Evolutionary conservation across 2,797 vertebrate species (phyloP).

Genomic region (Xiphorhynchus erythropygius): DNA sequence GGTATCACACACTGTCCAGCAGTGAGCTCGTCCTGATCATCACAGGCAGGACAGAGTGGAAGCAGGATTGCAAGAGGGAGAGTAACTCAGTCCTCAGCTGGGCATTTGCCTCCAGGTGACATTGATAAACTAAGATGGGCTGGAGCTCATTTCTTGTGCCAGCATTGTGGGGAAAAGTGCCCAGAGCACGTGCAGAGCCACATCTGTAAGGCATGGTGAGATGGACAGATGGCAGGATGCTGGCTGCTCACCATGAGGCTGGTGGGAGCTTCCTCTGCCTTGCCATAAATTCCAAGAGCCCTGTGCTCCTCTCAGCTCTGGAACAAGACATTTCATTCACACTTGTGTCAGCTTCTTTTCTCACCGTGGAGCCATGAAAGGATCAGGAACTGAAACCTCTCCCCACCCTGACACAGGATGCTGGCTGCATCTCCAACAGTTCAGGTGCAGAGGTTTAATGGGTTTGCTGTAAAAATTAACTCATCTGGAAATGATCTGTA

Average conservation of each 20-base stretch:
- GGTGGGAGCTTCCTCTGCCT: background rate
- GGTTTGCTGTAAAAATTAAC: background rate
- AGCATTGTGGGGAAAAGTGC: fast-evolving
- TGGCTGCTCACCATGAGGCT: fast-evolving
- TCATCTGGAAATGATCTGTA: background rate
- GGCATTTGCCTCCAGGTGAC: background rate
- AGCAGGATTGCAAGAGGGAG: background rate
- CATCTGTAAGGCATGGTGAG: background rate
- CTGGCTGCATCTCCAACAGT: background rate
- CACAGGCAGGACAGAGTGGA: background rate
- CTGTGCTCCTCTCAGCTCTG: background rate
- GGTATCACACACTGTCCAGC: fast-evolving
- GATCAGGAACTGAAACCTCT: no score
- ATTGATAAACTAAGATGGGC: fast-evolving
- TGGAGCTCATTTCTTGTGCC: background rate
- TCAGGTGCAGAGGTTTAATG: background rate
- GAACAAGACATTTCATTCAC: background rate
- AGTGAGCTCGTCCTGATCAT: fast-evolving
- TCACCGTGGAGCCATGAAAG: fast-evolving
- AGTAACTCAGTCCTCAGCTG: fast-evolving
- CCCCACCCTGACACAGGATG: background rate
- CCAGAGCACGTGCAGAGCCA: fast-evolving
- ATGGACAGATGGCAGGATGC: background rate
- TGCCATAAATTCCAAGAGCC: background rate
- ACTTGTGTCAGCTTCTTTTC: background rate